Base-by-base conservation (phyloP, 2,113 vertebrate species). In the Pholis gunnellus region DNA sequence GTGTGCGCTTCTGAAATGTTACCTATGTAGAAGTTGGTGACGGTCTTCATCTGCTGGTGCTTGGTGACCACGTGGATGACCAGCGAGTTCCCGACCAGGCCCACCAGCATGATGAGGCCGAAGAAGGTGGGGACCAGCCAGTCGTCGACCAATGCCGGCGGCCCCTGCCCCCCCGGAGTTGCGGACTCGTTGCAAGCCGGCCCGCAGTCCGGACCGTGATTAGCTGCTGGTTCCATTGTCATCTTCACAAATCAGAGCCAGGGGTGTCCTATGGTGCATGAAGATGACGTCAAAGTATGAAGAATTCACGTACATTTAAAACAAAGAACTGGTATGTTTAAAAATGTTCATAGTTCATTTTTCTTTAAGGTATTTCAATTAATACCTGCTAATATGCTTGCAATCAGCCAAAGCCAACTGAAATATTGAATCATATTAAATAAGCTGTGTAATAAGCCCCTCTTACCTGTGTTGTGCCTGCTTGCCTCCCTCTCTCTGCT, bases 21-120 rank as follows among this genome's bases (percentile, higher is more conserved):
- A 95, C 95, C 93, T 66, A 95, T 95, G 69, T 93, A 95, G 68
- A 95, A 86, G 71, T 95, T 95, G 18, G 94, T 95, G 77, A 93
- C 88, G 0, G 94, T 95, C 89, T 92, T 94, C 94, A 95, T 94
- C 92, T 94, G 94, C 77, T 90, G 92, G 72, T 94, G 91, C 38
- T 91, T 94, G 50, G 93, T 91, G 56, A 95, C 88, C 50, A 95
- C 95, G n/a, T 93, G 91, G 69, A 95, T 94, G 67, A 95, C 95
- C 46, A 95, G 82, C 0, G 91, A 89, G 87, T 95, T 95, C 9
- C 95, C 94, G 0, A 93, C 70, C 69, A 95, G 76, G 34, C 95
- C 94, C 0, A 93, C 52, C 78, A 94, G 31, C 94, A 95, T 93
- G 78, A 94, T 95, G 38, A 94, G 75, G 25, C 83, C 60, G 14